Conservation (phyloP, 2,797 vertebrate species). For the Parauchenoglanis ngamensis region DNA sequence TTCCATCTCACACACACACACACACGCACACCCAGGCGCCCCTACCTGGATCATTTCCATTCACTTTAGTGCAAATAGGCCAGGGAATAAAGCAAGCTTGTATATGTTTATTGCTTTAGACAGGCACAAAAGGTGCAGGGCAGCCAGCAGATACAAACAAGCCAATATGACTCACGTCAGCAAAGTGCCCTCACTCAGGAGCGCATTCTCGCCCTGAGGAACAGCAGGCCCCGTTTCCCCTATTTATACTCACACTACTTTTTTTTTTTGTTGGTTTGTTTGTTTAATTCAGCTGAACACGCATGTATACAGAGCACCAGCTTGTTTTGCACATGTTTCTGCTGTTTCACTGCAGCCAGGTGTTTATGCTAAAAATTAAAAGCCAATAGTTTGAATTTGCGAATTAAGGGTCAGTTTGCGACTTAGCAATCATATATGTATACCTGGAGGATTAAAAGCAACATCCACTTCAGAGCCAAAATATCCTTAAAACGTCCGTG, state of each 20-base stretch:
- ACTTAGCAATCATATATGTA: too few relatives aligned
- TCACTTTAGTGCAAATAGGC: slow-evolving; percentile 69
- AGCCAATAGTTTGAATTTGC: too few relatives aligned
- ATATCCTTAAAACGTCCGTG: background rate
- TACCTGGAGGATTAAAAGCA: background rate
- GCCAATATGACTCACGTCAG: slow-evolving; percentile 68
- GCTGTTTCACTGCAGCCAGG: background rate
- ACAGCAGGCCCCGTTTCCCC: background rate
- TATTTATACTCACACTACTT: slow-evolving; percentile 11
- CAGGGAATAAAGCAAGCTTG: slow-evolving; percentile 70
- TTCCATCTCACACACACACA: slow-evolving; percentile 56
- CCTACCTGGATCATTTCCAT: slow-evolving; percentile 57
- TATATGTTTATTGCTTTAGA: slow-evolving; percentile 74
- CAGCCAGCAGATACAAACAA: slow-evolving; percentile 69
- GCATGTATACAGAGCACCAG: background rate
- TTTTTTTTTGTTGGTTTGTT: background rate
- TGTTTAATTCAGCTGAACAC: background rate
- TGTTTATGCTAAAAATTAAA: background rate
- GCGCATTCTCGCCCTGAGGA: background rate
- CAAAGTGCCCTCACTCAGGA: slow-evolving; percentile 29
- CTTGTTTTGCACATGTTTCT: background rate
- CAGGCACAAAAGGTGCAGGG: slow-evolving; percentile 64
- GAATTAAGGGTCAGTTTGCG: background rate
- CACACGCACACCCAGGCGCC: slow-evolving; percentile 52
- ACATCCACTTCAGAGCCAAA: background rate